Percentiles rank a stretch among this genome's conserved stretches.
Conservation (phyloP, 2,797 vertebrate species). For the Hoplostethus atlanticus region DNA sequence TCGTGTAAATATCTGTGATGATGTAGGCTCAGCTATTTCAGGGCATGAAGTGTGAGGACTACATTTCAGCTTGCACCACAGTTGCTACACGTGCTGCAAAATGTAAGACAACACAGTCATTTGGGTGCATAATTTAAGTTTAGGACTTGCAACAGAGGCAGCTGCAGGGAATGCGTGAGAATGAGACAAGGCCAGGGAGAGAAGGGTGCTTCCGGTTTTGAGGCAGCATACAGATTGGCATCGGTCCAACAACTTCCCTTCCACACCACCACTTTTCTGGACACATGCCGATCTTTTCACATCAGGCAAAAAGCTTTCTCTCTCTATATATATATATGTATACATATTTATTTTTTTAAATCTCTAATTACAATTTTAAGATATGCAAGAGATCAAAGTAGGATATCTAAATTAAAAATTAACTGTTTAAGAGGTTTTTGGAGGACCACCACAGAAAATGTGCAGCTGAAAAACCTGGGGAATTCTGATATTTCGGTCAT, state of each 20-base stretch:
- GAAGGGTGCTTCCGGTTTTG: slow-evolving; percentile 34
- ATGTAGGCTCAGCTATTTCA: slow-evolving; percentile 31
- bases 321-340: too few relatives aligned
- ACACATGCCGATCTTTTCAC: slow-evolving; percentile 29
- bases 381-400: slow-evolving; percentile 68
- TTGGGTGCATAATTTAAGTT: background rate
- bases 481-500: slow-evolving; percentile 62
- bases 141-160: slow-evolving; percentile 34
- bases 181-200: slow-evolving; percentile 10
- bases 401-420: slow-evolving; percentile 49
- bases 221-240: slow-evolving; percentile 60
- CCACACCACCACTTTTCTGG: slow-evolving; percentile 1
- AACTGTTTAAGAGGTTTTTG: slow-evolving; percentile 12
- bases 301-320: background rate
- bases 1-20: slow-evolving; percentile 8
- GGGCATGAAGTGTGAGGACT: slow-evolving; percentile 32
- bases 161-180: slow-evolving; percentile 35
- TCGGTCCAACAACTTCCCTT: slow-evolving; percentile 32
- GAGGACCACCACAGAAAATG: slow-evolving; percentile 56
- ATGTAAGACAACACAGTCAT: slow-evolving; percentile 41
- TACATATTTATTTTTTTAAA: background rate
- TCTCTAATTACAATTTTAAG: slow-evolving; percentile 77
- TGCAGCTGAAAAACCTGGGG: slow-evolving; percentile 51
- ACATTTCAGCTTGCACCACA: slow-evolving; percentile 36
- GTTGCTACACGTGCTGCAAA: slow-evolving; percentile 71